These are phyloP conservation scores for Urophycis tenuis DNA, from an alignment of 2,797 vertebrate species.

Conservation along the genomic window DNA sequence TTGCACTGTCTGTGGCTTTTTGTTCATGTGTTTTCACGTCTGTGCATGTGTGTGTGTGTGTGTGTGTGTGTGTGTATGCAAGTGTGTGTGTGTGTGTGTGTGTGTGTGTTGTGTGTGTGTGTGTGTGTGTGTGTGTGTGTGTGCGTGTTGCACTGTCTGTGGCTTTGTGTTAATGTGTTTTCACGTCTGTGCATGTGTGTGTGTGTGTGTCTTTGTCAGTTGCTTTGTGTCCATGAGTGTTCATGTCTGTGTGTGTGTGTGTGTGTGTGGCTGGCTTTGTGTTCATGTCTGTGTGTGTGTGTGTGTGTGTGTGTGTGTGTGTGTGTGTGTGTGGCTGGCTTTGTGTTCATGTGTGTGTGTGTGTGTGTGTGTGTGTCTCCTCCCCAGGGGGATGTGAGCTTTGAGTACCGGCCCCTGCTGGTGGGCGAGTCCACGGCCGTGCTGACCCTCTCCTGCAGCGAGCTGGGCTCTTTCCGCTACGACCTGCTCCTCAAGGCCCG, in stretches of 20 bases:
- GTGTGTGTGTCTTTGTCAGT: not conserved
- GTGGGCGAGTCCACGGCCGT: conserved; percentile 61
- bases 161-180: too few relatives aligned
- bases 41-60: not conserved
- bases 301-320: not conserved
- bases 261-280: too few relatives aligned
- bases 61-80: conserved; percentile 12
- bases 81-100: not conserved
- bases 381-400: conserved; percentile 67
- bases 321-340: not conserved
- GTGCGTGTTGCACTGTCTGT: not conserved
- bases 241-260: not conserved
- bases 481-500: conserved; percentile 74
- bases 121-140: not conserved
- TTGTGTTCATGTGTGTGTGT: not conserved
- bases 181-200: not conserved
- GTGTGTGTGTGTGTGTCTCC: not conserved
- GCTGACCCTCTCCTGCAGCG: conserved; percentile 69
- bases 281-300: too few relatives aligned
- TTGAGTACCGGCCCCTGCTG: conserved; percentile 80
- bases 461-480: conserved; percentile 77
- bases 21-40: not conserved
- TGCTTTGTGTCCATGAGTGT: too few relatives aligned
- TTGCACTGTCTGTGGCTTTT: not conserved
- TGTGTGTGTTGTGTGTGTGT: not conserved